These are phyloP conservation scores for Aleiodes sp. DNA, from an alignment of 1,140 invertebrate species.

Conservation along the genomic window DNA sequence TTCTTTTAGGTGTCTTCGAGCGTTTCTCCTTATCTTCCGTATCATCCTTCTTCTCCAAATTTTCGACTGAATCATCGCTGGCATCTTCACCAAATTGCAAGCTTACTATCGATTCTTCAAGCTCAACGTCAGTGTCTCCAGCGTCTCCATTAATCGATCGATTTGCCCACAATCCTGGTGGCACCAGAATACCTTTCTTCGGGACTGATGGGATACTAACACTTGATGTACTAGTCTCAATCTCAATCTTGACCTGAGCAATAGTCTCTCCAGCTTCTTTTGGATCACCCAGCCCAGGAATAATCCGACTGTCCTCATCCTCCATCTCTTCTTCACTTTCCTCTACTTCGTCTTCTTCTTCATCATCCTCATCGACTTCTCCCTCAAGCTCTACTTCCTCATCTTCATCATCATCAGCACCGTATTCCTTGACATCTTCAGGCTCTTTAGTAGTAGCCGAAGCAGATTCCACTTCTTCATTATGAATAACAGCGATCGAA, in stretches of 20 bases:
- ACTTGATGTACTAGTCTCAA: not conserved
- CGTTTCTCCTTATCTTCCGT: constrained; percentile 36
- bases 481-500: constrained; percentile 26
- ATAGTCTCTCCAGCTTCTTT: not conserved
- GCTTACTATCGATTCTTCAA: not conserved
- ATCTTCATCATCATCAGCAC: constrained; percentile 43
- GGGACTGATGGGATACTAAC: constrained; percentile 9
- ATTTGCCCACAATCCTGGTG: constrained; percentile 24
- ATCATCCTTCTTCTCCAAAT: constrained; percentile 14
- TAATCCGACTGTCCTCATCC: constrained; percentile 17
- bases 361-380: constrained; percentile 45
- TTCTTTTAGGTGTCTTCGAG: no score
- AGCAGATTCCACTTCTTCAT: constrained; percentile 46
- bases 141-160: constrained; percentile 41
- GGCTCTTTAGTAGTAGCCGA: constrained; percentile 33
- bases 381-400: constrained; percentile 41
- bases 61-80: not conserved
- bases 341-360: constrained; percentile 36
- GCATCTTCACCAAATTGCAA: not conserved
- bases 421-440: constrained; percentile 38
- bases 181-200: constrained; percentile 26
- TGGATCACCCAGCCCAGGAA: not conserved
- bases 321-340: constrained; percentile 34
- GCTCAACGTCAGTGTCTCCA: constrained; percentile 35
- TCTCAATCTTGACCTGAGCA: not conserved